Evolutionary conservation across 2,797 vertebrate species (phyloP), one percentile per base, ranked within the genome.

Genomic region (Buceros bicornis): DNA sequence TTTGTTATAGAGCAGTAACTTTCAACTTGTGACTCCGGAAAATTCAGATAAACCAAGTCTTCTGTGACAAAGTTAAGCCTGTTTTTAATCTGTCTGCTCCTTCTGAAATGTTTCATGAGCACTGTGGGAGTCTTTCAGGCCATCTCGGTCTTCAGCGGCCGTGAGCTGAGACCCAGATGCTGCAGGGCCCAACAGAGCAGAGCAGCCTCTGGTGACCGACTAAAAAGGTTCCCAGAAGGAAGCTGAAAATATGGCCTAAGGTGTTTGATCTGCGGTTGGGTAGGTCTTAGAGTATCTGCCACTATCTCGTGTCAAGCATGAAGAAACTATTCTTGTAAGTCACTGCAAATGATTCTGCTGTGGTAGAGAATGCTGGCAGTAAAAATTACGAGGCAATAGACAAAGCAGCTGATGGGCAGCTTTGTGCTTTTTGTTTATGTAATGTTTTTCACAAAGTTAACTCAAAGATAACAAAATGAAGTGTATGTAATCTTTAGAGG

Each of bases 91-190:
- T 16, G 3, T 43, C 37, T 37, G 26, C 11, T 62, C 13, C 12
- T n/a, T 48, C 50, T 31, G 14, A 29, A 85, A n/a, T 10, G 17
- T 64, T 67, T 82, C 3, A 1, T n/a, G 40, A 40, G 5, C 35
- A 4, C 62, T 0, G 0, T 13, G 21, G 58, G 45, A 56, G n/a
- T 69, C 43, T 2, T 3, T 31, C 6, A 3, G 40, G 48, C 35
- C 24, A 7, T 53, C 65, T 89, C 5, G 2, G 69, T 35, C 54
- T 73, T 14, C 85, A n/a, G 4, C 8, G 18, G 64, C 35, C 2
- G 3, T 16, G 33, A 17, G 51, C 81, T 33, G 77, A 50, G 61
- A 35, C 19, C 28, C 2, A 40, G 0, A 21, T 40, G 31, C 74
- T 66, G 57, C 5, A 2, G 19, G 10, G 31, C 21, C 72, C 19